Conservation (phyloP, 1,140 invertebrate species). For the Mya arenaria region DNA sequence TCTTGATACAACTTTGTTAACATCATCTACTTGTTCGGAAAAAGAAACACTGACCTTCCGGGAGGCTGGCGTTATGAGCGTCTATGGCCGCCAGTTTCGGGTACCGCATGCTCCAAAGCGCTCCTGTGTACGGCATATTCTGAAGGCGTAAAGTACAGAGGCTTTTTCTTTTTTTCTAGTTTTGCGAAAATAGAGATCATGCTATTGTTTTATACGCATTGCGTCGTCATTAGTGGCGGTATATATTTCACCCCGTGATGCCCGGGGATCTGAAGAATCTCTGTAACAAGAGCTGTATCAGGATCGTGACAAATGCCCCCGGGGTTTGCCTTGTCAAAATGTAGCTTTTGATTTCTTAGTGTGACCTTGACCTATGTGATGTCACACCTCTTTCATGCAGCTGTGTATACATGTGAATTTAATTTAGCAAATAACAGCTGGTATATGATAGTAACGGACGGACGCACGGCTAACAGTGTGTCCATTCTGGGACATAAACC, state of each 20-base stretch:
- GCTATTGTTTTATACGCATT: background rate
- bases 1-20: background rate
- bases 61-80: background rate
- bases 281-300: background rate
- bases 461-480: no score
- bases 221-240: no score
- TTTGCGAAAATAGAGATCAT: background rate
- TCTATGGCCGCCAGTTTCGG: constrained; percentile 34
- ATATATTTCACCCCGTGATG: background rate
- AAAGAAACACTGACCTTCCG: constrained; percentile 16
- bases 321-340: background rate
- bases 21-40: no score
- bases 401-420: no score
- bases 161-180: no score
- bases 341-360: no score
- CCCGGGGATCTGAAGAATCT: background rate
- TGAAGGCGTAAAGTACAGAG: background rate
- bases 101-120: constrained; percentile 17
- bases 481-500: no score
- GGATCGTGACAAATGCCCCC: background rate
- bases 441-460: no score
- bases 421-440: no score
- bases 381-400: no score
- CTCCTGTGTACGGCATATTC: constrained; percentile 24
- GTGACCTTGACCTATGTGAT: no score